Evolutionary conservation across 2,797 vertebrate genomes (phyloP).

Genomic region (Sebastes dallii): DNA sequence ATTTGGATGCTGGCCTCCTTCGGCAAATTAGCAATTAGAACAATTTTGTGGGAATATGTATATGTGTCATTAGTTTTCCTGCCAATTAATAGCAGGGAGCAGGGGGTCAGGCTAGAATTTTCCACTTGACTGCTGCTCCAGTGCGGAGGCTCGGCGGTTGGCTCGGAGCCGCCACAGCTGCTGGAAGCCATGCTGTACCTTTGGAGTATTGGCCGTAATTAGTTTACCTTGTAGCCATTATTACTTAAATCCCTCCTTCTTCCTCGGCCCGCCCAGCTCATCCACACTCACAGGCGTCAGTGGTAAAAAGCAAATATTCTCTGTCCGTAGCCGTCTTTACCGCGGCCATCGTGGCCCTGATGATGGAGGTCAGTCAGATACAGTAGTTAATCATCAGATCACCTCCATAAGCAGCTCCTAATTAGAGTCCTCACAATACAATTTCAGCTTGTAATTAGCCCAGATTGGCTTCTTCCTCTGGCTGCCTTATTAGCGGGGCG

Average conservation of each 20-base stretch:
- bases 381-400: slow-evolving; percentile 94
- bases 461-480: slow-evolving; percentile 94
- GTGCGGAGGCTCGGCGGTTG: slow-evolving; percentile 86
- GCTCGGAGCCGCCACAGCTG: slow-evolving; percentile 86
- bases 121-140: slow-evolving; percentile 92
- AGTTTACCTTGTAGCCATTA: slow-evolving; percentile 97
- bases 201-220: slow-evolving; percentile 92
- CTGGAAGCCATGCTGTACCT: slow-evolving; percentile 88
- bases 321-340: slow-evolving; percentile 83
- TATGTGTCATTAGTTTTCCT: slow-evolving; percentile 98
- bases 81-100: slow-evolving; percentile 95
- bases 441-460: slow-evolving; percentile 97
- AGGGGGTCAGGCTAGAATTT: slow-evolving; percentile 92
- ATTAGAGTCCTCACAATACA: slow-evolving; percentile 95
- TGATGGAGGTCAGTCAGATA: slow-evolving; percentile 91
- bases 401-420: slow-evolving; percentile 93
- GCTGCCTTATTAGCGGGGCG: slow-evolving; percentile 89
- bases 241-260: slow-evolving; percentile 89
- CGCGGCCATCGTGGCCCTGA: slow-evolving; percentile 78
- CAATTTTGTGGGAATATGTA: slow-evolving; percentile 96
- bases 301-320: slow-evolving; percentile 83
- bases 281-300: slow-evolving; percentile 57
- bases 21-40: slow-evolving; percentile 99
- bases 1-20: slow-evolving; percentile 95
- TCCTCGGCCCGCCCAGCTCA: slow-evolving; percentile 52